These are phyloP conservation scores for Penaeus monodon DNA, from an alignment of 2,888 invertebrate genomes.

Conservation along the genomic window DNA sequence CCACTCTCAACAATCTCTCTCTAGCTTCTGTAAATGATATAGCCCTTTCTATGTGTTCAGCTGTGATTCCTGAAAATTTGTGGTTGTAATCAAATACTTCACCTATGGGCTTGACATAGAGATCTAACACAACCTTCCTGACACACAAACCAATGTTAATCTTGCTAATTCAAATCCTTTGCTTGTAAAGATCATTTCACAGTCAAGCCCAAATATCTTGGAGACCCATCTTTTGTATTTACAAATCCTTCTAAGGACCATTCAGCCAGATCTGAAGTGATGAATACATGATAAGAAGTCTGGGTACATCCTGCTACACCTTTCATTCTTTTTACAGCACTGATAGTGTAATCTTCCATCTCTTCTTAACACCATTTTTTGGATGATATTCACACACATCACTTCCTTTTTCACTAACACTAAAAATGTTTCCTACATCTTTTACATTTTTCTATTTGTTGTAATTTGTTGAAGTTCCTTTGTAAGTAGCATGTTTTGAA, in stretches of 20 bases:
- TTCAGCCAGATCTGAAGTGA: slow-evolving; percentile 79
- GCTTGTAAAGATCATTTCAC: slow-evolving; percentile 67
- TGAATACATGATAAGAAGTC: slow-evolving; percentile 81
- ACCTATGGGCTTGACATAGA: slow-evolving; percentile 65
- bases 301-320: slow-evolving; percentile 77
- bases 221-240: slow-evolving; percentile 73
- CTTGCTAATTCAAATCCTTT: slow-evolving; percentile 67
- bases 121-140: slow-evolving; percentile 65
- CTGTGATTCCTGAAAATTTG: slow-evolving; percentile 71
- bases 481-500: not conserved
- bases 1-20: slow-evolving; percentile 65
- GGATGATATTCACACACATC: slow-evolving; percentile 50
- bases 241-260: slow-evolving; percentile 81
- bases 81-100: slow-evolving; percentile 67
- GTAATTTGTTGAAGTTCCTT: not conserved
- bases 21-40: slow-evolving; percentile 67
- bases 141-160: slow-evolving; percentile 64
- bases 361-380: slow-evolving; percentile 64
- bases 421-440: slow-evolving; percentile 55
- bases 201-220: slow-evolving; percentile 66
- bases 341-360: slow-evolving; percentile 73
- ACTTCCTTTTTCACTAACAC: slow-evolving; percentile 40
- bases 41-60: slow-evolving; percentile 69
- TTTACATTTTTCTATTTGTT: slow-evolving; percentile 45
- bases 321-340: slow-evolving; percentile 74